Base-by-base conservation (phyloP, 2,113 vertebrate species). In the Bujurquina vittata region DNA sequence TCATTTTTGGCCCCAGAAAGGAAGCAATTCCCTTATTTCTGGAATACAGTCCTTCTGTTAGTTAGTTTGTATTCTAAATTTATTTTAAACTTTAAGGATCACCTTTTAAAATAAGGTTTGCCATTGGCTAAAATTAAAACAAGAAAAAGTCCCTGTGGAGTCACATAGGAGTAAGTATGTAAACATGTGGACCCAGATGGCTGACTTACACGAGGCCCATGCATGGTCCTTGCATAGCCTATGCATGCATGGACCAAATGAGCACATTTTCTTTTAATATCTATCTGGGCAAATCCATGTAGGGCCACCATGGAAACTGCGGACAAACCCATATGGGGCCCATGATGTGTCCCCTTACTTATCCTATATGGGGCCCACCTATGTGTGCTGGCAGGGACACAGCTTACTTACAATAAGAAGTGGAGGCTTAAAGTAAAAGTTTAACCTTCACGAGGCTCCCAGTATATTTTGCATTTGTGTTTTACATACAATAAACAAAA, bases 41-140 rank as follows among this genome's bases (percentile, higher is more conserved):
- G 43, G 37, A 65, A 65, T 43, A 65, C n/a, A 65, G 0, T 65
- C 9, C 40, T 65, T 1, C 62, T 43, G 14, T 65, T 18, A 43
- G n/a, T 43, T 7, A 1, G 37, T 46, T 43, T 23, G 37, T 46
- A 65, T 65, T 65, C 62, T 46, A 37, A 65, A 65, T 43, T 1
- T 11, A 65, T 15, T 12, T 65, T 8, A 15, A 65, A 46, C 15
- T 46, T 12, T 14, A 46, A 46, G 12, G 43, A 12, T 14, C 12
- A 2, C 43, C 43, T 46, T 46, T 11, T 46, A 46, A 46, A 46
- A 11, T 12, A 14, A 10, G 14, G 43, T 17, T 67, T 67, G 26
- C 0, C 5, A 43, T 46, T 67, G 37, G 1, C 43, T 67, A 67
- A 67, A 46, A 67, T 26, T 0, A 67, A 67, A 22, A 46, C 37